These are phyloP conservation scores for Zygothrica quintamaculata DNA, from an alignment of 2,888 invertebrate species.

Conservation along the genomic window DNA sequence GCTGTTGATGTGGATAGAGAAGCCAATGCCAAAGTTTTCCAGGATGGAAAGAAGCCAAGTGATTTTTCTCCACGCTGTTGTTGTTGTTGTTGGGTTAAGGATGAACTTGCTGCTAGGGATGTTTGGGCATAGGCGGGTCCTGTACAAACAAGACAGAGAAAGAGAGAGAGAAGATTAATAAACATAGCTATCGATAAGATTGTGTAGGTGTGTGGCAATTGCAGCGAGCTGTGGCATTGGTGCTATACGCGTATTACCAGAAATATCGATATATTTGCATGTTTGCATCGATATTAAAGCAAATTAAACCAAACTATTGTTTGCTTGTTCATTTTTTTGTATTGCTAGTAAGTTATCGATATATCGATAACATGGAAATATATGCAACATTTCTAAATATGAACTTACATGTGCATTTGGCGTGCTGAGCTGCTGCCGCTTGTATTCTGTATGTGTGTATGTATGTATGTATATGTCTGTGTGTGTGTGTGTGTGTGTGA, in stretches of 20 bases:
- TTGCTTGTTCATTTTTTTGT: background rate
- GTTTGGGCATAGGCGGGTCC: constrained; percentile 65
- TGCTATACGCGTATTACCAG: constrained; percentile 27
- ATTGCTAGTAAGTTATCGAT: too few species aligned
- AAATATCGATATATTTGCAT: constrained; percentile 29
- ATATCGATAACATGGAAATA: constrained; percentile 24
- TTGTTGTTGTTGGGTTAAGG: constrained; percentile 32
- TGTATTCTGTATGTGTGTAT: too few species aligned
- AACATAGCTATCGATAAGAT: constrained; percentile 2
- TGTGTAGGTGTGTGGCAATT: constrained; percentile 40
- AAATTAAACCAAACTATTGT: background rate
- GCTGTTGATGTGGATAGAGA: constrained; percentile 73
- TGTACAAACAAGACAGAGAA: constrained; percentile 38
- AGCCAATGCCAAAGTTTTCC: constrained; percentile 82
- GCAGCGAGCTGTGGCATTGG: constrained; percentile 53
- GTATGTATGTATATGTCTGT: too few species aligned
- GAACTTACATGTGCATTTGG: constrained; percentile 67
- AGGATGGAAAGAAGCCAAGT: constrained; percentile 81
- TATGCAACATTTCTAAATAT: constrained; percentile 34
- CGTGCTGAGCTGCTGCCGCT: constrained; percentile 61
- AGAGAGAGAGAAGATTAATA: constrained; percentile 4
- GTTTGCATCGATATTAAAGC: background rate
- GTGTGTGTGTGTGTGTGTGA: too few species aligned
- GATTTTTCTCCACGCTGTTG: constrained; percentile 74
- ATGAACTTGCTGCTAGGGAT: constrained; percentile 35